phyloP scores from a whole-genome alignment of 2,113 vertebrate genomes.

The Mirza zaza region DNA sequence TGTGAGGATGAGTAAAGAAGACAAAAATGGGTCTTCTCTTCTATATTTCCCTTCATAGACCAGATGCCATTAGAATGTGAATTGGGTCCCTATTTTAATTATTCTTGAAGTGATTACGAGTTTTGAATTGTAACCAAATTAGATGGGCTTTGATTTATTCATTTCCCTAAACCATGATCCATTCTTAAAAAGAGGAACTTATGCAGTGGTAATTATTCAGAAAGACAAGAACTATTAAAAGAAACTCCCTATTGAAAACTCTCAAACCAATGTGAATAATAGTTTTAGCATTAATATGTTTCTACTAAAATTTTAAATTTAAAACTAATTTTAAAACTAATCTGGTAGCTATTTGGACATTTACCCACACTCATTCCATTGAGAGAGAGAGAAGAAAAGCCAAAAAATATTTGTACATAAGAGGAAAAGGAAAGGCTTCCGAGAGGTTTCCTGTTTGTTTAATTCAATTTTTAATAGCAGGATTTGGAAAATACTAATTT shows the following conservation, averaged over 20 bases:
- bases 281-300: constrained; percentile 28
- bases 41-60: constrained; percentile 6
- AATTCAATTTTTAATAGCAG: background rate
- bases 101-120: background rate
- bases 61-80: background rate
- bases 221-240: constrained; percentile 40
- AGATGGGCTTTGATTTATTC: constrained; percentile 20
- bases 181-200: constrained; percentile 42
- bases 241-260: constrained; percentile 23
- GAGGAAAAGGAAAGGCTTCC: background rate
- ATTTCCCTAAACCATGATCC: constrained; percentile 7
- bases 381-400: background rate
- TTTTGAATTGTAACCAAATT: constrained; percentile 58
- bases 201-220: constrained; percentile 10
- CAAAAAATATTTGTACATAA: background rate
- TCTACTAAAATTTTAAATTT: background rate
- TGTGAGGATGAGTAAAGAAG: background rate
- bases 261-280: constrained; percentile 2
- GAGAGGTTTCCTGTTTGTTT: background rate
- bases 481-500: constrained; percentile 37
- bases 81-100: constrained; percentile 14
- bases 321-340: background rate
- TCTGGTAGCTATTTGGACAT: background rate
- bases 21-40: background rate
- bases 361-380: background rate